A percentile compares a stretch with the other conserved stretches of the same genome.
These are phyloP conservation scores for Ceratina calcarata DNA, from an alignment of 1,140 invertebrate genomes.

Conservation along the genomic window DNA sequence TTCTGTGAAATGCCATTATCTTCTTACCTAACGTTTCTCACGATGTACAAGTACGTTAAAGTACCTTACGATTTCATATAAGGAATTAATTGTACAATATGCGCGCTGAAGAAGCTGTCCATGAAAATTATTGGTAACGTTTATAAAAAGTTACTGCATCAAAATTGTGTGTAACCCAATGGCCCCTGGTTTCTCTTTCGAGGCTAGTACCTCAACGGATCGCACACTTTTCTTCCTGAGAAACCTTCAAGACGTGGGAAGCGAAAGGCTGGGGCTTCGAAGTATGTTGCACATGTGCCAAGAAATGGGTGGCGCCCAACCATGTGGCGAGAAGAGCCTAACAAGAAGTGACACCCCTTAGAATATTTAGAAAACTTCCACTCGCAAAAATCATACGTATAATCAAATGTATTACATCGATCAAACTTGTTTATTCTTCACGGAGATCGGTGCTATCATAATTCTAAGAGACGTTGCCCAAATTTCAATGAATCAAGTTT, in stretches of 20 bases:
- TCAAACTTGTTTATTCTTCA: neutral
- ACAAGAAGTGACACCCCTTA: neutral
- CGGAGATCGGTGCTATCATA: too few relatives aligned
- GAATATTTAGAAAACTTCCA: conserved; percentile 13
- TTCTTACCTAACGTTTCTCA: neutral
- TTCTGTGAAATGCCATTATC: conserved; percentile 1
- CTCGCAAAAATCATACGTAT: neutral
- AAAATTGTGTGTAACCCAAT: neutral
- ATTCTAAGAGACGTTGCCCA: too few relatives aligned
- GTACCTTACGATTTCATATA: neutral
- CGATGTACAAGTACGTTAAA: neutral
- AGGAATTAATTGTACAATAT: neutral
- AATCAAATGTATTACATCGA: neutral
- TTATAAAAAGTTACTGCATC: neutral
- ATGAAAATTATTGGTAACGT: neutral
- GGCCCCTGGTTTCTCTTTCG: conserved; percentile 24
- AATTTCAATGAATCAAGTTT: neutral
- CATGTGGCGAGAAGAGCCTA: conserved; percentile 60
- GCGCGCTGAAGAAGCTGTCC: too few relatives aligned
- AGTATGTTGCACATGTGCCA: conserved; percentile 64
- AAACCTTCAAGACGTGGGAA: conserved; percentile 68
- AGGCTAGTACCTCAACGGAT: conserved; percentile 28
- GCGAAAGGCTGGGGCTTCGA: conserved; percentile 55
- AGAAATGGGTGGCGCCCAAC: conserved; percentile 65
- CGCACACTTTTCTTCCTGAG: conserved; percentile 58